phyloP scores from a whole-genome alignment of 53 echinoderm and acorn worm genomes.

The Glandiceps talaboti region DNA sequence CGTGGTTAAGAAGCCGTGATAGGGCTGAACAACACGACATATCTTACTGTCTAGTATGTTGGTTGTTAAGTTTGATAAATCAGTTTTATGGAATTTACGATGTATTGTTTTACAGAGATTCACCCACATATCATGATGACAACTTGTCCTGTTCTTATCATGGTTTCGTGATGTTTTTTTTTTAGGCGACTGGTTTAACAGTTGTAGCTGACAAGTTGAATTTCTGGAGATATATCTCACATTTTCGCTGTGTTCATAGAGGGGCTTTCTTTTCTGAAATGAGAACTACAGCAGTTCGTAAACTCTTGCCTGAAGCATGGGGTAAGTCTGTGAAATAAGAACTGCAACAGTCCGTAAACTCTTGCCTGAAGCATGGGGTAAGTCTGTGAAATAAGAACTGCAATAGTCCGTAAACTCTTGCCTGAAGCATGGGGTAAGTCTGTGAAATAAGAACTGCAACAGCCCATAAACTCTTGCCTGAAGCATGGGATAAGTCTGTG shows the following conservation, averaged over 20 bases:
- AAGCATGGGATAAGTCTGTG: constrained; percentile 95
- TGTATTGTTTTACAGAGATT: too few species aligned
- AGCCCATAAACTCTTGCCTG: constrained; percentile 76
- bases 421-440: constrained; percentile 98
- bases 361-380: constrained; percentile 94
- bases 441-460: constrained; percentile 82
- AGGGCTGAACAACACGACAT: too few species aligned
- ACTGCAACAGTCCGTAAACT: constrained; percentile 77
- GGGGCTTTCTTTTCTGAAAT: constrained; percentile 88
- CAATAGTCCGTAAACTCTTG: constrained; percentile 67
- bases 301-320: constrained; percentile 92
- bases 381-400: constrained; percentile 87
- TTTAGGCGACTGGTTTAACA: constrained; percentile 60
- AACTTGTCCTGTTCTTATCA: too few species aligned
- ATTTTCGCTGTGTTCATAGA: constrained; percentile 87
- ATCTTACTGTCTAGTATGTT: too few species aligned
- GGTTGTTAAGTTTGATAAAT: too few species aligned
- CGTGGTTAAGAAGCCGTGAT: too few species aligned
- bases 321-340: constrained; percentile 91
- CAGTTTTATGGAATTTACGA: too few species aligned
- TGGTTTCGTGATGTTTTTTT: constrained; percentile 1
- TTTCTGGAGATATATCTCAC: constrained; percentile 85
- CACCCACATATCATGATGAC: too few species aligned
- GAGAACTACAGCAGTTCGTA: constrained; percentile 79
- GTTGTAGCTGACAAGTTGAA: constrained; percentile 93